Evolutionary conservation across 2,113 vertebrate genomes (phyloP).

Genomic region (Nothocercus julius): DNA sequence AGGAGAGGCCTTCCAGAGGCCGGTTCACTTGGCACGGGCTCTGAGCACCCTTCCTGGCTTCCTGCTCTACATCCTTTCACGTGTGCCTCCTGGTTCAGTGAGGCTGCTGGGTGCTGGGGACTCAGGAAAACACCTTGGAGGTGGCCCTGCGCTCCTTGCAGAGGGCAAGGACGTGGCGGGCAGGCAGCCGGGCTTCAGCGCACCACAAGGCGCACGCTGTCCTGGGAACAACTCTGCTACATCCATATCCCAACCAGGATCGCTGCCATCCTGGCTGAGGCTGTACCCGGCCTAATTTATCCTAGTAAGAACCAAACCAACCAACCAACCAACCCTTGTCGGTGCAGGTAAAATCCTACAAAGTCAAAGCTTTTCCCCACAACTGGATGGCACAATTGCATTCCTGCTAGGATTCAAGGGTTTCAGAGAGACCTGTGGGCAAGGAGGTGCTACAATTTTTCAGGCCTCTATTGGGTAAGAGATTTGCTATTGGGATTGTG

Average conservation of each 20-base stretch:
- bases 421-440: not conserved
- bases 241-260: not conserved
- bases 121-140: not conserved
- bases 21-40: too few relatives aligned
- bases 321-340: not conserved
- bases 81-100: not conserved
- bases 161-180: too few relatives aligned
- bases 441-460: not conserved
- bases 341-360: not conserved
- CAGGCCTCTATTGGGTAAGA: not conserved
- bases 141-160: too few relatives aligned
- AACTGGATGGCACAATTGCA: not conserved
- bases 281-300: not conserved
- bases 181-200: too few relatives aligned
- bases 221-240: not conserved
- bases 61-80: too few relatives aligned
- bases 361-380: not conserved
- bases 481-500: not conserved
- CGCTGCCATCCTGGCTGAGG: not conserved
- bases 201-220: not conserved
- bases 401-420: not conserved
- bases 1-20: too few relatives aligned
- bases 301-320: not conserved
- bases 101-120: not conserved
- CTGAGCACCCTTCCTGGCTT: too few relatives aligned